Evolutionary conservation across 2,888 invertebrate species (phyloP), one percentile per base, ranked within the genome.

Genomic region (Pristionchus exspectatus): DNA sequence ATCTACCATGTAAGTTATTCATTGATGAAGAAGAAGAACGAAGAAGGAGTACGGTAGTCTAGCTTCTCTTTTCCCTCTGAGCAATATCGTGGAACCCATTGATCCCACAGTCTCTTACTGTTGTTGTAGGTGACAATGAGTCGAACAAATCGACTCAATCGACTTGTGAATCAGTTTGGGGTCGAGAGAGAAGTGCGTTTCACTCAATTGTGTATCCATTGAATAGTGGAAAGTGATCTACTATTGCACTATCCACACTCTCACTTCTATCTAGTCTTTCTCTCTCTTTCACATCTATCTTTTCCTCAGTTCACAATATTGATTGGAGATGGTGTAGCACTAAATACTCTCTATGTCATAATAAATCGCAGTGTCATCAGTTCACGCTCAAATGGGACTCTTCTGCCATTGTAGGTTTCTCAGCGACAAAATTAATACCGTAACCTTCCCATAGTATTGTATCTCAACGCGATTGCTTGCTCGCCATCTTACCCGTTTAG

Each of bases 381-480:
- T 95, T 90, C 94, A 95, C 92, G 94, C 93, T 88, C 93, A 94
- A 91, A 94, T 95, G 94, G 95, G 95, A 90, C 93, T 95, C 92
- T 95, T 95, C 94, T 95, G 95, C 93, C 94, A 95, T 92, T 94
- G 95, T 95, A 93, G 93, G 93, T 92, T 92, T 91, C 84, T 63
- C 66, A 44, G 14, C 30, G 24, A 44, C 7, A 77, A 74, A 83
- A 50, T 50, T 10, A 27, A n/a, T 50, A 33, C 63, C 33, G 85
- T 85, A 85, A 63, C 27, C 16, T 54, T 54, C 56, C 21, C 59
- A 38, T 69, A 63, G 38, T 38, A 86, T 33, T 21, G 66, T 86
- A 18, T n/a, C 81, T 72, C 66, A 7, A 38, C 44, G 59, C 12
- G 83, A 56, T 33, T 84, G 84, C 84, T 84, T 59, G 54, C 84